Evolutionary conservation across 92 coral and sea anemone species (phyloP).

Genomic region (Heliopora coerulea): DNA sequence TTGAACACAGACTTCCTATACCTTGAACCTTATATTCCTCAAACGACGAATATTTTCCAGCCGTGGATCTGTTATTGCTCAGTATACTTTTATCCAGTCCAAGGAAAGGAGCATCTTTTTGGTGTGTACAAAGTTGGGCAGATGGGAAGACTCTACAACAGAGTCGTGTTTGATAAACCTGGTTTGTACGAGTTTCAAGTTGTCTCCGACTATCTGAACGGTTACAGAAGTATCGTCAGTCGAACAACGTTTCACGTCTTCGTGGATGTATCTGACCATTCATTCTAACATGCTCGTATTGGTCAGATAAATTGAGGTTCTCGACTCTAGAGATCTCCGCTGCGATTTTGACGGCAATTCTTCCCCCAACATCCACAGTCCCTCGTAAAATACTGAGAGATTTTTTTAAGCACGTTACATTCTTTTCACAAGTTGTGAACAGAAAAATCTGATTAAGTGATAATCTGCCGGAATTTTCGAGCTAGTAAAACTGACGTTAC

Average conservation of each 20-base stretch:
- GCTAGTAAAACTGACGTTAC: too few species aligned
- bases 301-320: too few species aligned
- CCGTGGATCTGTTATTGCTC: slow-evolving; percentile 7
- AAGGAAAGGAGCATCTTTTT: slow-evolving; percentile 17
- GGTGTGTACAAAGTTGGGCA: slow-evolving; percentile 30
- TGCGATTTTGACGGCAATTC: too few species aligned
- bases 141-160: slow-evolving; percentile 13
- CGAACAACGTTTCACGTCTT: slow-evolving; percentile 26
- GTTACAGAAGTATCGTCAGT: slow-evolving; percentile 18
- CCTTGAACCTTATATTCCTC: slow-evolving; percentile 22
- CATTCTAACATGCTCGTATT: slow-evolving; percentile 21
- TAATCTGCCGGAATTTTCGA: too few species aligned
- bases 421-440: too few species aligned
- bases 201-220: slow-evolving; percentile 28
- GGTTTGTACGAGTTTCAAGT: slow-evolving; percentile 27
- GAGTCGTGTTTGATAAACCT: slow-evolving; percentile 33
- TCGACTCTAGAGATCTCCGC: too few species aligned
- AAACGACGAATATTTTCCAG: neutral
- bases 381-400: too few species aligned
- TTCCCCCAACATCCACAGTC: too few species aligned
- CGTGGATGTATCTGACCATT: slow-evolving; percentile 22
- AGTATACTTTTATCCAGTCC: slow-evolving; percentile 31
- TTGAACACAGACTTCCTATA: slow-evolving; percentile 37
- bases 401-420: too few species aligned
- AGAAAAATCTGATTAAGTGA: too few species aligned